Percentiles rank a stretch among this genome's conserved stretches.
Evolutionary conservation across 2,113 vertebrate species (phyloP).

Genomic region (Cynopterus brachyotis): DNA sequence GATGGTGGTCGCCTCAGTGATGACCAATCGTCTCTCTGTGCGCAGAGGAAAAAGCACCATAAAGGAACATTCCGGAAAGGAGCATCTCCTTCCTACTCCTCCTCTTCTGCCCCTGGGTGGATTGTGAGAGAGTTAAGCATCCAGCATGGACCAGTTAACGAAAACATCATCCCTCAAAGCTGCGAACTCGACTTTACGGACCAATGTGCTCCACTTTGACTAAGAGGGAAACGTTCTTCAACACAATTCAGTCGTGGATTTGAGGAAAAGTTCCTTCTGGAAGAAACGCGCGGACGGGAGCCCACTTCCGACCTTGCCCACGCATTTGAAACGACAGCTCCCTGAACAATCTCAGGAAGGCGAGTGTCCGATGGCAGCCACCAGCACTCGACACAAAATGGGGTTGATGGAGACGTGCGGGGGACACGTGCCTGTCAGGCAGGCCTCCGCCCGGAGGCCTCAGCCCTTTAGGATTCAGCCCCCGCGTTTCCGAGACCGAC

Average conservation of each 20-base stretch:
- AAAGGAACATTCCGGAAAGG: not conserved
- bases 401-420: not conserved
- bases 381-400: not conserved
- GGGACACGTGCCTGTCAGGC: not conserved
- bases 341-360: not conserved
- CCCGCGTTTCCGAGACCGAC: not conserved
- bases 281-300: not conserved
- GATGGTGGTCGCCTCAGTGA: conserved; percentile 37
- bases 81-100: not conserved
- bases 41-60: not conserved
- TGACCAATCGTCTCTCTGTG: not conserved
- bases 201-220: not conserved
- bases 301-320: not conserved
- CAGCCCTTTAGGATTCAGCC: too few species aligned
- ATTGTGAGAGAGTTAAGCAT: not conserved
- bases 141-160: not conserved
- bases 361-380: not conserved
- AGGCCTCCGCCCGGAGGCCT: too few species aligned
- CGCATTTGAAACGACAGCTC: not conserved
- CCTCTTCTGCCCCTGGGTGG: not conserved
- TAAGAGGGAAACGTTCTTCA: not conserved
- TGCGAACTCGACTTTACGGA: not conserved
- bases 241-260: not conserved
- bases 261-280: not conserved
- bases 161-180: not conserved